Conservation (phyloP, 2,797 vertebrate genomes). For the Hemibagrus guttatus region DNA sequence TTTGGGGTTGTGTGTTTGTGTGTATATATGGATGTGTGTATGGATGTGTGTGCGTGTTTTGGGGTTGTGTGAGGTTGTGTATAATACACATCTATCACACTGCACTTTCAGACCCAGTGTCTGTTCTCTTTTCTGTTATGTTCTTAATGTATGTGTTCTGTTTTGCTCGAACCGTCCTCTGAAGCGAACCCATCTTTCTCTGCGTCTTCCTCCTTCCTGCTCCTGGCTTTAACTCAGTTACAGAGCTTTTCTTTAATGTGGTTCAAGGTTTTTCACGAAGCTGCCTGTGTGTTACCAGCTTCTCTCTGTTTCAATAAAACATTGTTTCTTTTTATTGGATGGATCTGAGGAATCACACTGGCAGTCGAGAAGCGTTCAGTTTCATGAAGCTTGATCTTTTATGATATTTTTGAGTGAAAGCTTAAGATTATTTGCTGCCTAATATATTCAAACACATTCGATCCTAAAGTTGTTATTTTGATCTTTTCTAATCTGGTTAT, state of each 20-base stretch:
- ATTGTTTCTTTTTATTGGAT: background rate
- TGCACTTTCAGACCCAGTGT: background rate
- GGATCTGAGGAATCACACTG: background rate
- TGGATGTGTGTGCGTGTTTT: background rate
- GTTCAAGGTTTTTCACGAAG: background rate
- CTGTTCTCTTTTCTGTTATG: background rate
- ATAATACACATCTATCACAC: background rate
- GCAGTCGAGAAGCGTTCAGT: background rate
- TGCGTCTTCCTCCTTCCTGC: background rate
- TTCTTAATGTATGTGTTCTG: background rate
- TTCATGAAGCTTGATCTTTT: background rate
- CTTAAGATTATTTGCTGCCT: background rate
- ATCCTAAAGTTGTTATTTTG: background rate
- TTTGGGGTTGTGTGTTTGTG: too few relatives aligned
- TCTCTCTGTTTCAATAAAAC: constrained; percentile 5
- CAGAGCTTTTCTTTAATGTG: background rate
- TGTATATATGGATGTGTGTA: too few relatives aligned
- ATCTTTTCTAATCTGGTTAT: background rate
- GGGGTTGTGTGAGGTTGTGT: background rate
- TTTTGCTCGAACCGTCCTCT: background rate
- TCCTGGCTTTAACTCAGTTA: background rate
- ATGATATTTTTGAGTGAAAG: background rate
- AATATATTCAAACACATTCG: too few relatives aligned
- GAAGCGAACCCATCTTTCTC: background rate
- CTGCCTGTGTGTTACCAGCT: background rate